These are phyloP conservation scores for Molossus molossus DNA, from an alignment of 2,797 vertebrate species.

Conservation along the genomic window DNA sequence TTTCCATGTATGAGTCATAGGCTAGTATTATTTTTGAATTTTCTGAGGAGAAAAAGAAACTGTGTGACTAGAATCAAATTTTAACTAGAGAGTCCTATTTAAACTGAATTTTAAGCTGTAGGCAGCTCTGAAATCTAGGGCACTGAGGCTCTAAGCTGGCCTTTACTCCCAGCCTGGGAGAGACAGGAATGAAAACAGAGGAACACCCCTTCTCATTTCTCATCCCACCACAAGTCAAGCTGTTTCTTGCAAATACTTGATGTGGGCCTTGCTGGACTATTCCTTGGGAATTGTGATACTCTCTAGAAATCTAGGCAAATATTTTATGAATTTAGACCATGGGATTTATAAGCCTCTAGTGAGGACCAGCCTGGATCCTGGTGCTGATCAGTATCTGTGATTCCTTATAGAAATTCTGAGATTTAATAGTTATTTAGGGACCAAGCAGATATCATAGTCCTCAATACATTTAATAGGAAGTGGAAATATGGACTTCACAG, in stretches of 20 bases:
- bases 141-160: neutral
- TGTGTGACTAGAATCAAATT: conserved; percentile 64
- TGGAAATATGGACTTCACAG: neutral
- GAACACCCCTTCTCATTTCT: neutral
- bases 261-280: neutral
- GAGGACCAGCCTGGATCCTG: neutral
- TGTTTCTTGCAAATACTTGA: neutral
- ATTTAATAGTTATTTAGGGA: neutral
- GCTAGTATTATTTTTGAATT: conserved; percentile 70
- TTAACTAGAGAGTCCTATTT: conserved; percentile 59
- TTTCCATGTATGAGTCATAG: conserved; percentile 76
- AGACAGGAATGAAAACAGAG: neutral
- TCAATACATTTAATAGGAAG: neutral
- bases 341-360: neutral
- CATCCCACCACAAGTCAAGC: neutral
- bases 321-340: neutral
- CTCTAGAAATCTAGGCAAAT: conserved; percentile 38
- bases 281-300: neutral
- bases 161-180: neutral
- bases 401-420: conserved; percentile 14
- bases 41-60: conserved; percentile 73
- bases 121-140: conserved; percentile 26
- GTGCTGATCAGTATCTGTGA: neutral
- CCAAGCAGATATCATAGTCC: neutral
- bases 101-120: conserved; percentile 47